Conservation (phyloP, 2,797 vertebrate species). For the Semotilus atromaculatus region DNA sequence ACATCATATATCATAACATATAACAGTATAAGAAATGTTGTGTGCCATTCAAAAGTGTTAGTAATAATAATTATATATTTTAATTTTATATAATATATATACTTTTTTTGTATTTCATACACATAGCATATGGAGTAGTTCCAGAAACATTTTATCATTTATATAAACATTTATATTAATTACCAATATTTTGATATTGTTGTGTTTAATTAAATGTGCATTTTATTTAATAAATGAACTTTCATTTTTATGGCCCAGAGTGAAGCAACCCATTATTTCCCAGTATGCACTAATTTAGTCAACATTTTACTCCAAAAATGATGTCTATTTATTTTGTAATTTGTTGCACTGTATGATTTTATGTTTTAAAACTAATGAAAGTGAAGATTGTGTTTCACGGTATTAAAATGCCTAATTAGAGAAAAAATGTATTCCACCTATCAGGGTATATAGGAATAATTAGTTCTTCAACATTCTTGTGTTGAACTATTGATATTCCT, state of each 20-base stretch:
- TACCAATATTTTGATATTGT: background rate
- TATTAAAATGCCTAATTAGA: background rate
- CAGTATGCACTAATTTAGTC: background rate
- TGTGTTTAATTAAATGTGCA: background rate
- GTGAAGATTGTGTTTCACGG: background rate
- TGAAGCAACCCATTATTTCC: background rate
- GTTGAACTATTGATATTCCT: background rate
- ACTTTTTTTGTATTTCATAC: background rate
- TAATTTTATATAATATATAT: no score
- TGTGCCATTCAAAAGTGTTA: background rate
- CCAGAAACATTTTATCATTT: background rate
- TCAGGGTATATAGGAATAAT: background rate
- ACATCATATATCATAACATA: background rate
- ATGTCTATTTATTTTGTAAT: background rate
- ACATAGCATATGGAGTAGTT: background rate
- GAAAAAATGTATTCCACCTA: background rate
- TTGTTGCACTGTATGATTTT: background rate
- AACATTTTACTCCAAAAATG: background rate
- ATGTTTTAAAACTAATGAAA: background rate
- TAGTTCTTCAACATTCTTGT: background rate
- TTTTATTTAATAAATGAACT: background rate
- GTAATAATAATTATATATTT: background rate
- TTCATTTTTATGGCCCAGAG: background rate
- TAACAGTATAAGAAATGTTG: background rate
- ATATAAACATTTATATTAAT: background rate